Evolutionary conservation across 2,797 vertebrate genomes (phyloP), one percentile per base, ranked within the genome.

Genomic region (Micromesistius poutassou): DNA sequence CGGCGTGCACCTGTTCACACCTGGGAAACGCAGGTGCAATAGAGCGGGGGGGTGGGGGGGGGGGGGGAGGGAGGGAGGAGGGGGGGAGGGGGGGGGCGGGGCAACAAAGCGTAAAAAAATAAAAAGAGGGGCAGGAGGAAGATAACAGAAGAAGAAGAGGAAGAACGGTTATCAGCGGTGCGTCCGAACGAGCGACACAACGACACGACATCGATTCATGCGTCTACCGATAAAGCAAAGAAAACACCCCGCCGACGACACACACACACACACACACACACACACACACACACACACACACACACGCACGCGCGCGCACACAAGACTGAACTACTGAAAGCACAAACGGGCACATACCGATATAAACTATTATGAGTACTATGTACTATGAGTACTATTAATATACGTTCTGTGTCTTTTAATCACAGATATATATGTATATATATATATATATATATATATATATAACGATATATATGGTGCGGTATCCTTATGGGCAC

Each of bases 1-100:
- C 93, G 97, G 98, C 91, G 97, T 96, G 84, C 97, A 97, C 91
- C 98, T 96, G 94, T 96, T 96, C 90, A 97, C 95, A 95, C 97
- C 97, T 97, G 92, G 85, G 92, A 89, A 90, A 88, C 36, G 83
- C 87, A 77, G 82, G 74, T 85, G 85, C 78, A 78, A 76, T 84
- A 76, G 30, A 74, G 19, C 36, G 5, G 30, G 66, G 2, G 35
- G 33, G 38, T 80, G 36, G n/a, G 28, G 40, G 30, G 66, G 1
- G 35, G 33, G 62, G 16, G 40, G n/a, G 33, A n/a, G n/a, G n/a
- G n/a, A n/a, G n/a, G n/a, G n/a, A n/a, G n/a, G n/a, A n/a, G n/a
- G n/a, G 33, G 35, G 28, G 50, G 66, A 55, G 12, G n/a, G 12
- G 12, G 19, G 70, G 72, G 76, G 73, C 42, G 50, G 80, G 86